Evolutionary conservation across 2,888 invertebrate genomes (phyloP).

Genomic region (Acrobasis suavella): DNA sequence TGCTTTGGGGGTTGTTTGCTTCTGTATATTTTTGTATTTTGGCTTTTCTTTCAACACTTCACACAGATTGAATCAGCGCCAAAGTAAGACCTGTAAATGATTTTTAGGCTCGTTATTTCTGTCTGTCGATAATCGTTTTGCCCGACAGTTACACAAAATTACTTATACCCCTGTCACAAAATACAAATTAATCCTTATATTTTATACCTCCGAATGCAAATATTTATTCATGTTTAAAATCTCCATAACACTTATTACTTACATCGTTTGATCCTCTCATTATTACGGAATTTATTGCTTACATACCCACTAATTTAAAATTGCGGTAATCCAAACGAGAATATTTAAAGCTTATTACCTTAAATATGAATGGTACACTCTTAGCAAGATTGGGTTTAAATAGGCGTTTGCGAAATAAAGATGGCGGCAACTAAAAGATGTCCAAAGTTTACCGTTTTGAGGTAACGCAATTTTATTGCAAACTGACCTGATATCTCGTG

Average conservation of each 20-base stretch:
- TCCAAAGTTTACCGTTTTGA: constrained; percentile 14
- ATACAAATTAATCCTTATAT: too few species aligned
- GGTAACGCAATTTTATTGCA: constrained; percentile 11
- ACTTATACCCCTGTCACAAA: too few species aligned
- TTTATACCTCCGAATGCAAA: too few species aligned
- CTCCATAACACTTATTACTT: background rate
- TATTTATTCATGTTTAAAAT: background rate
- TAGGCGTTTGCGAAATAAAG: constrained; percentile 11
- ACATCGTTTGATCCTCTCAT: background rate
- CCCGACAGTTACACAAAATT: too few species aligned
- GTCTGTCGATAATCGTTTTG: too few species aligned
- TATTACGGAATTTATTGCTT: constrained; percentile 5
- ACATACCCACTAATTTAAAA: constrained; percentile 5
- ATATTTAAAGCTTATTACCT: background rate
- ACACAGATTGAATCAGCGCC: too few species aligned
- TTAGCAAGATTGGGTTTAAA: constrained; percentile 8
- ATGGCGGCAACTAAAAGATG: constrained; percentile 10
- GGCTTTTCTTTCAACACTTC: too few species aligned
- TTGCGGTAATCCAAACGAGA: constrained; percentile 2
- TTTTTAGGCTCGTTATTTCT: too few species aligned
- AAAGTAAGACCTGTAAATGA: too few species aligned
- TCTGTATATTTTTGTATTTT: too few species aligned
- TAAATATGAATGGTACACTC: constrained; percentile 12
- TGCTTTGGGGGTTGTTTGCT: too few species aligned
- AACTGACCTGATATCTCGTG: constrained; percentile 11